Evolutionary conservation across 2,888 invertebrate species (phyloP).

Genomic region (Apoderus coryli): DNA sequence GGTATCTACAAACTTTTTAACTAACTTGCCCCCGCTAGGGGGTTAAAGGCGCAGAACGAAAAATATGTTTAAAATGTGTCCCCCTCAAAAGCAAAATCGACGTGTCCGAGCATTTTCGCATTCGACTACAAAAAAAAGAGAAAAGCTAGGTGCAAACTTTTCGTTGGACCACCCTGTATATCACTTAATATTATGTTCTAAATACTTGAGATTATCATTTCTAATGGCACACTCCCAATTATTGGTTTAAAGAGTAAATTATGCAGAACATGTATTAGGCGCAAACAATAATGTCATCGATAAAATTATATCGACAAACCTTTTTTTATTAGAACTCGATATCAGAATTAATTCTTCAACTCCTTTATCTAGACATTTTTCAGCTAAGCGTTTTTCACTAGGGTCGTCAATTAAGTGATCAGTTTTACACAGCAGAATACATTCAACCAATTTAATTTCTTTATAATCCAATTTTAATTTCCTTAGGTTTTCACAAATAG

Average conservation of each 20-base stretch:
- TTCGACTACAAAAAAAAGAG: no score
- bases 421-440: constrained; percentile 26
- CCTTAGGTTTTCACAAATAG: constrained; percentile 19
- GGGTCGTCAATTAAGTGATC: no score
- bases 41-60: no score
- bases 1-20: no score
- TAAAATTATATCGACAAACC: constrained; percentile 24
- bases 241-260: constrained; percentile 30
- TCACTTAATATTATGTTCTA: constrained; percentile 16
- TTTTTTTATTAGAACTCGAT: constrained; percentile 18
- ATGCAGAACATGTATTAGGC: no score
- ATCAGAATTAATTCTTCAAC: constrained; percentile 19
- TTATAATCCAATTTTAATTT: constrained; percentile 20
- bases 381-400: constrained; percentile 18
- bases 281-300: constrained; percentile 25
- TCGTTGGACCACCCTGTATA: no score
- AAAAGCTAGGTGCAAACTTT: no score
- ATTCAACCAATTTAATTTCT: constrained; percentile 27
- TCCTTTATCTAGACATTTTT: constrained; percentile 17
- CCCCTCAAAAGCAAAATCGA: no score
- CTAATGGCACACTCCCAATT: constrained; percentile 31
- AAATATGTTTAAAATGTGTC: no score
- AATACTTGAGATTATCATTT: constrained; percentile 32
- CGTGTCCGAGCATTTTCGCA: no score
- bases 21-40: no score